phyloP scores from a whole-genome alignment of 2,797 vertebrate genomes.

The Brachymystax lenok region DNA sequence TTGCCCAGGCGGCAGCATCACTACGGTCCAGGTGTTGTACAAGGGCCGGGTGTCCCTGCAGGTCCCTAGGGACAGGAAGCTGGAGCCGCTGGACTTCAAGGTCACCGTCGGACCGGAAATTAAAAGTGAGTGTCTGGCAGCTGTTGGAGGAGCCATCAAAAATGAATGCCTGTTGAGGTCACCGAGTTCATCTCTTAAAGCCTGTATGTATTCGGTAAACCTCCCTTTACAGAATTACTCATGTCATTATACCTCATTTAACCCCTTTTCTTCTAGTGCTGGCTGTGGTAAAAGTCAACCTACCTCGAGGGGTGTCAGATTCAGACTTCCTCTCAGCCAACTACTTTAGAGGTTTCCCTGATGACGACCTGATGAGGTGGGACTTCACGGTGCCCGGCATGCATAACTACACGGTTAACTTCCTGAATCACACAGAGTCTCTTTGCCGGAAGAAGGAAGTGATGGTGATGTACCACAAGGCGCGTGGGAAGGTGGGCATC shows the following conservation, averaged over 20 bases:
- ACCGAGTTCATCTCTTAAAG: neutral
- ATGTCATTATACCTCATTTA: neutral
- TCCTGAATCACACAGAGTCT: slow-evolving; percentile 75
- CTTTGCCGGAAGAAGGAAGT: slow-evolving; percentile 80
- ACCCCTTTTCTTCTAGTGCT: slow-evolving; percentile 60
- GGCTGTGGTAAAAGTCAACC: slow-evolving; percentile 79
- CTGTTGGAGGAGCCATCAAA: neutral
- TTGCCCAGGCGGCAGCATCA: slow-evolving; percentile 71
- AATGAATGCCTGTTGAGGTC: neutral
- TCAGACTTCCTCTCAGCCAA: slow-evolving; percentile 81
- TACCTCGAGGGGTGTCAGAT: slow-evolving; percentile 75
- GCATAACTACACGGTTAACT: slow-evolving; percentile 83
- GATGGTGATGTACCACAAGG: slow-evolving; percentile 77
- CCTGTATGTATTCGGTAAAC: neutral
- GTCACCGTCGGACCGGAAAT: slow-evolving; percentile 58
- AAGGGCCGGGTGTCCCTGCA: slow-evolving; percentile 62
- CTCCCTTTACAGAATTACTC: neutral
- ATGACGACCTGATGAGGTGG: slow-evolving; percentile 82
- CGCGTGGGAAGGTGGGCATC: slow-evolving; percentile 14
- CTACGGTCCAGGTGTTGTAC: slow-evolving; percentile 54
- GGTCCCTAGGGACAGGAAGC: slow-evolving; percentile 54
- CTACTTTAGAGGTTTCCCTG: slow-evolving; percentile 80
- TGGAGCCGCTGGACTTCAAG: slow-evolving; percentile 62
- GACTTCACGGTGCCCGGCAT: slow-evolving; percentile 80
- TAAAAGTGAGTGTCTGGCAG: slow-evolving; percentile 58